Percentiles rank a stretch among this genome's conserved stretches.
These are phyloP conservation scores for Ips typographus DNA, from an alignment of 1,140 invertebrate genomes.

Conservation along the genomic window DNA sequence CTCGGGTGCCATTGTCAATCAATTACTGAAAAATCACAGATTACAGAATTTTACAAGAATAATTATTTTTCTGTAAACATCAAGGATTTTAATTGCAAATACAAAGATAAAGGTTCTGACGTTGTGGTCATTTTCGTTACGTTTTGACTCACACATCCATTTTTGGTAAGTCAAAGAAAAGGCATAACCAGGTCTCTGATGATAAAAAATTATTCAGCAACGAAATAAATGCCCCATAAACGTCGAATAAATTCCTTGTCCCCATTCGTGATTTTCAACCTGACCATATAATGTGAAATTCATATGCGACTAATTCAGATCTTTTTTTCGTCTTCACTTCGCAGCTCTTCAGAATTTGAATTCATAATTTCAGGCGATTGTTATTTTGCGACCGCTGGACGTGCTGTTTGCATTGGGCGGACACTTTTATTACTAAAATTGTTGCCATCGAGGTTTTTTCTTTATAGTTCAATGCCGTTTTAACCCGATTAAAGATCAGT, in stretches of 20 bases:
- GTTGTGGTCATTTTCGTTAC: too few relatives aligned
- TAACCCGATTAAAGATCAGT: too few relatives aligned
- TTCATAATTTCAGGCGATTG: neutral
- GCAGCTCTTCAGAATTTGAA: neutral
- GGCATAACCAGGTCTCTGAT: too few relatives aligned
- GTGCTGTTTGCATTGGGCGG: neutral
- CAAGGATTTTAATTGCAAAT: neutral
- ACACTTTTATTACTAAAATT: constrained; percentile 2
- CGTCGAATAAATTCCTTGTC: constrained; percentile 1
- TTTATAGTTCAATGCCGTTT: too few relatives aligned
- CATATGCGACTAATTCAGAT: constrained; percentile 3
- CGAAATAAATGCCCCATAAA: neutral
- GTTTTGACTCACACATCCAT: too few relatives aligned
- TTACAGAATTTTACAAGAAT: neutral
- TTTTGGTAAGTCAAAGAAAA: too few relatives aligned
- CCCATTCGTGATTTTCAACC: constrained; percentile 2
- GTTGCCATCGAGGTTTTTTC: neutral
- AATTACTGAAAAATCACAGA: too few relatives aligned
- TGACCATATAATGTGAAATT: constrained; percentile 1
- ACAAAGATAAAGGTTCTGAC: too few relatives aligned
- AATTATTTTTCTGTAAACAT: neutral
- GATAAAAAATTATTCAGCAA: too few relatives aligned
- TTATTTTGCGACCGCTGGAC: neutral
- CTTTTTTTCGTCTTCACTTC: neutral
- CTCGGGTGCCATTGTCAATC: neutral